These are phyloP conservation scores for Corydoras maculifer DNA, from an alignment of 2,113 vertebrate genomes.

Conservation along the genomic window DNA sequence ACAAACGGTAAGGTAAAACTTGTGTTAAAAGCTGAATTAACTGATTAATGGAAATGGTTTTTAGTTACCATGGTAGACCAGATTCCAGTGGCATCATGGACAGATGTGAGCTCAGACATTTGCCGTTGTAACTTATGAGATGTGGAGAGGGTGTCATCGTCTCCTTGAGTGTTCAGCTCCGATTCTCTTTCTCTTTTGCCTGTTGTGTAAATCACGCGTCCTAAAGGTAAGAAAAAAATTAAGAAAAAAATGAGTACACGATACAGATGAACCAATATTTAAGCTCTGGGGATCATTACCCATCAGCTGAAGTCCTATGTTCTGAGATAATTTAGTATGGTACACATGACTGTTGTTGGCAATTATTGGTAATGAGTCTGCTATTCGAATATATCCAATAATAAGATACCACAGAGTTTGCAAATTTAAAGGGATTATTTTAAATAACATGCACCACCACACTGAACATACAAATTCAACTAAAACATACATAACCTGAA, in stretches of 20 bases:
- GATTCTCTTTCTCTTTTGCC: constrained; percentile 64
- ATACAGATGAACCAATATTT: no score
- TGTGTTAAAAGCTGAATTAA: neutral
- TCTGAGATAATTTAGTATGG: constrained; percentile 40
- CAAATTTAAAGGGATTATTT: no score
- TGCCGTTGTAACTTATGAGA: constrained; percentile 62
- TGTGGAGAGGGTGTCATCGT: constrained; percentile 48
- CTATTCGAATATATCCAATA: constrained; percentile 55
- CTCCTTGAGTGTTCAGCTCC: constrained; percentile 53
- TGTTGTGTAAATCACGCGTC: constrained; percentile 48
- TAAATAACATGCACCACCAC: no score
- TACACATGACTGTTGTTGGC: constrained; percentile 46
- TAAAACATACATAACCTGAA: no score
- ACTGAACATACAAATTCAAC: no score
- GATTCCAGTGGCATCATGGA: constrained; percentile 12
- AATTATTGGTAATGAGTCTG: constrained; percentile 47
- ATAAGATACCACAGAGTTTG: neutral
- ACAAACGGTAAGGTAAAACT: neutral
- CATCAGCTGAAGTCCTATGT: constrained; percentile 54
- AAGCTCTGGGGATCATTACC: no score
- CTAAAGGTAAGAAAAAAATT: constrained; percentile 33
- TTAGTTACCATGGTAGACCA: constrained; percentile 24
- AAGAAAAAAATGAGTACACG: neutral
- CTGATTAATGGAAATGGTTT: neutral
- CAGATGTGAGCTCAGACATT: constrained; percentile 54